Evolutionary conservation across 1,140 invertebrate species (phyloP).

Genomic region (Temnothorax longispinosus): DNA sequence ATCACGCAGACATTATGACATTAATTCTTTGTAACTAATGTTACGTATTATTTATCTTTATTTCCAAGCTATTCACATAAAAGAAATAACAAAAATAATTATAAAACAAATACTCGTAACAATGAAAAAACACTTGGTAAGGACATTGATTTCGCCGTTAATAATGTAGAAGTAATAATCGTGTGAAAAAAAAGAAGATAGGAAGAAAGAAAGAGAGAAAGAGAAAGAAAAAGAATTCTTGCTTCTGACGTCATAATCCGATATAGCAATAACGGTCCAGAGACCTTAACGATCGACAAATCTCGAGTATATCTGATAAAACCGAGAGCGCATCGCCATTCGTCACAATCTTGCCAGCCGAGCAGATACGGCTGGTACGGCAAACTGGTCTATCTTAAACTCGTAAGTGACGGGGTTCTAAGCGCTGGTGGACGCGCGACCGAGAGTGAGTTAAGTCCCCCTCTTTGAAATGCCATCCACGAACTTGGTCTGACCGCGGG

Average conservation of each 20-base stretch:
- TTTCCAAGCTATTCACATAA: neutral
- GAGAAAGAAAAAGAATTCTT: neutral
- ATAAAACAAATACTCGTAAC: neutral
- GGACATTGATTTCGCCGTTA: neutral
- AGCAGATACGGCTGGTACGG: conserved; percentile 10
- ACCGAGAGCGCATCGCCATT: conserved; percentile 30
- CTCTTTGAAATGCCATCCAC: conserved; percentile 66
- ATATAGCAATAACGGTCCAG: conserved; percentile 12
- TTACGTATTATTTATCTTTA: neutral
- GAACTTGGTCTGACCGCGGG: conserved; percentile 65
- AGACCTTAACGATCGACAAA: conserved; percentile 23
- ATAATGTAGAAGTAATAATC: neutral
- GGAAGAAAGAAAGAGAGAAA: neutral
- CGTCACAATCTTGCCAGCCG: conserved; percentile 23
- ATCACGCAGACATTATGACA: neutral
- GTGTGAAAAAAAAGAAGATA: neutral
- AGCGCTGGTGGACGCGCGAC: neutral
- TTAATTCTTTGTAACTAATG: neutral
- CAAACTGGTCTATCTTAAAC: conserved; percentile 47
- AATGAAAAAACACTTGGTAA: neutral
- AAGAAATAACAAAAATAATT: neutral
- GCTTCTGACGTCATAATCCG: conserved; percentile 11
- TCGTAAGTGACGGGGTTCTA: conserved; percentile 52
- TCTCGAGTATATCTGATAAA: conserved; percentile 41
- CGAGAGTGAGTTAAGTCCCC: conserved; percentile 17